phyloP scores from a whole-genome alignment of 2,888 invertebrate genomes.

The Eustalomyia histrio region DNA sequence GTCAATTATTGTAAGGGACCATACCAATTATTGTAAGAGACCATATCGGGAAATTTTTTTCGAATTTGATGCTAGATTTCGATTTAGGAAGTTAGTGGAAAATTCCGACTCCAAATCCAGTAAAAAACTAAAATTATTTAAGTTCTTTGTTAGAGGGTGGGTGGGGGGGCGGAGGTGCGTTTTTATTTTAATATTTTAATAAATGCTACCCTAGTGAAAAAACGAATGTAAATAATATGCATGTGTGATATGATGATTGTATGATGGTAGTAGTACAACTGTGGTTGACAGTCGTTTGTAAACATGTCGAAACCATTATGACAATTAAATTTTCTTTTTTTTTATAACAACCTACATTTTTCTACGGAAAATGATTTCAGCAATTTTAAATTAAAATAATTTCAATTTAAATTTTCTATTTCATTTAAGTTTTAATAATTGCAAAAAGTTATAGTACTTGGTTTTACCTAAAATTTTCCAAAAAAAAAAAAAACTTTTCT shows the following conservation, averaged over 20 bases:
- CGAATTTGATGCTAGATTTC: too few species aligned
- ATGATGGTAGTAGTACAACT: constrained; percentile 47
- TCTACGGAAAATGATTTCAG: not conserved
- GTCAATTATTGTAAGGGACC: too few species aligned
- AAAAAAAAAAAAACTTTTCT: not conserved
- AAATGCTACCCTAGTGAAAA: too few species aligned
- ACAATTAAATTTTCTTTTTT: constrained; percentile 63
- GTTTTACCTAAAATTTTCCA: not conserved
- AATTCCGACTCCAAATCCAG: too few species aligned
- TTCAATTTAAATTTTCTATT: not conserved
- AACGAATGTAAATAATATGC: not conserved
- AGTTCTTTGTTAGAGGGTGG: too few species aligned
- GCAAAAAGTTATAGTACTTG: not conserved
- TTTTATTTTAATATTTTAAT: too few species aligned
- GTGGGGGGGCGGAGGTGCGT: too few species aligned
- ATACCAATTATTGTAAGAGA: too few species aligned
- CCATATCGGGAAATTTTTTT: too few species aligned
- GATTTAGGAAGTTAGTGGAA: too few species aligned
- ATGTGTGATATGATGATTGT: constrained; percentile 5
- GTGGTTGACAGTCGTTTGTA: constrained; percentile 65
- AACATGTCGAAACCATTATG: constrained; percentile 66
- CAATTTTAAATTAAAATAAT: not conserved
- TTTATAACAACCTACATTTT: not conserved
- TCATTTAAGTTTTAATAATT: too few species aligned
- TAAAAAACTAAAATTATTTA: too few species aligned